Evolutionary conservation across 1,140 invertebrate species (phyloP).

Genomic region (Brachionus manjavacas): DNA sequence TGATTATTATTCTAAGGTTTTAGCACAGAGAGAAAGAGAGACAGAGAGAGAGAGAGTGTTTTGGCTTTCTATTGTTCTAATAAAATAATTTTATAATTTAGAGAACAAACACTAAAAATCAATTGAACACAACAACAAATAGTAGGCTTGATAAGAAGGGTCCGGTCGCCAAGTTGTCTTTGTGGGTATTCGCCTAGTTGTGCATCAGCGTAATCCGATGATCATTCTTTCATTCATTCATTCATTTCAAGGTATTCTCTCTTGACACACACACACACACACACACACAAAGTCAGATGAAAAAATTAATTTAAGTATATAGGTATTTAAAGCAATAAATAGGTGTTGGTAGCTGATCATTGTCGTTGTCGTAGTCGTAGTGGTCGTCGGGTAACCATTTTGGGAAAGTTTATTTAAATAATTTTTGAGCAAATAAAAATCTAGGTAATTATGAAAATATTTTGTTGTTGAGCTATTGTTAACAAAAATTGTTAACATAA

Average conservation of each 20-base stretch:
- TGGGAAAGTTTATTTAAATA: constrained; percentile 33
- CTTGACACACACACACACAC: neutral
- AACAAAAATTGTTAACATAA: neutral
- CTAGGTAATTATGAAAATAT: neutral
- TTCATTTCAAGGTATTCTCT: neutral
- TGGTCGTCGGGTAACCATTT: neutral
- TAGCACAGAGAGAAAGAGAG: neutral
- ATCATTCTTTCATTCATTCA: neutral
- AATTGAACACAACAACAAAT: neutral
- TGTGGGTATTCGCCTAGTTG: neutral
- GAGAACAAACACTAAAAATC: neutral
- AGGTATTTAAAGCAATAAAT: neutral
- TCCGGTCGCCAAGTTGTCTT: neutral
- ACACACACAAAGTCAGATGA: neutral
- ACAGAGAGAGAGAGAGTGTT: neutral
- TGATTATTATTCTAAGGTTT: constrained; percentile 19
- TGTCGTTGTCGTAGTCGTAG: neutral
- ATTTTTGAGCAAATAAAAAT: neutral
- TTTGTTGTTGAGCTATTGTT: neutral
- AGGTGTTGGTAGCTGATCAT: neutral
- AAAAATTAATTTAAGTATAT: neutral
- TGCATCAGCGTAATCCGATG: neutral
- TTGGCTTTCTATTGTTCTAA: neutral
- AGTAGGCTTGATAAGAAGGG: neutral
- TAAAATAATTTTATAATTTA: constrained; percentile 35